Base-by-base conservation (phyloP, 2,113 vertebrate species). In the Telmatochromis sp. region DNA sequence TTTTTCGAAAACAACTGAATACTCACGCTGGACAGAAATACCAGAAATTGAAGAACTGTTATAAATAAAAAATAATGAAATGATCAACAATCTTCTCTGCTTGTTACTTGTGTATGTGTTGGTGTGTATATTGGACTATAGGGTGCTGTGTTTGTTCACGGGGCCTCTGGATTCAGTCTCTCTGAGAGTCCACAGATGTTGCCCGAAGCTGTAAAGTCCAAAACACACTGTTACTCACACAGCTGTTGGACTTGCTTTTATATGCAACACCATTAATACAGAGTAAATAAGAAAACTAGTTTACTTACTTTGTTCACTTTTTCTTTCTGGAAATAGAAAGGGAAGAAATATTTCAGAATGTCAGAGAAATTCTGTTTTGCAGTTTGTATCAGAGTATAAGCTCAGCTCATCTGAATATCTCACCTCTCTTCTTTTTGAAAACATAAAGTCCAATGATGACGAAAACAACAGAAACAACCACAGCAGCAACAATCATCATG, bases 1-100 rank as follows among this genome's bases (percentile, higher is more conserved):
- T 8, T 17, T 17, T 49, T 49, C 0, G 0, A 47, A 49, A 49
- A 49, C 49, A 51, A 3, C 19, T 53, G 19, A 1, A 6, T 53
- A 51, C 49, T 51, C 17, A 51, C 2, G 5, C 49, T n/a, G 9
- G 19, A 51, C 5, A 51, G 9, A 51, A 51, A 51, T 51, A 51
- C 17, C 49, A 51, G 49, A 51, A 51, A n/a, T 2, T 51, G 5
- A 51, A n/a, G 17, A 51, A 51, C 49, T 51, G 17, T 51, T 51
- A 51, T 51, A 0, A 51, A 51, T 51, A 9, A n/a, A n/a, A 51
- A 19, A 51, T 5, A 2, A 51, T 51, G 17, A 51, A 51, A n/a
- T 9, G 49, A 51, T 51, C 5, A 51, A 51, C 49, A 51, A 3
- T 51, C 49, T 51, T 0, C 49, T 51, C 1, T 5, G 49, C 49